Evolutionary conservation across 1,140 invertebrate species (phyloP).

Genomic region (Lineus longissimus): DNA sequence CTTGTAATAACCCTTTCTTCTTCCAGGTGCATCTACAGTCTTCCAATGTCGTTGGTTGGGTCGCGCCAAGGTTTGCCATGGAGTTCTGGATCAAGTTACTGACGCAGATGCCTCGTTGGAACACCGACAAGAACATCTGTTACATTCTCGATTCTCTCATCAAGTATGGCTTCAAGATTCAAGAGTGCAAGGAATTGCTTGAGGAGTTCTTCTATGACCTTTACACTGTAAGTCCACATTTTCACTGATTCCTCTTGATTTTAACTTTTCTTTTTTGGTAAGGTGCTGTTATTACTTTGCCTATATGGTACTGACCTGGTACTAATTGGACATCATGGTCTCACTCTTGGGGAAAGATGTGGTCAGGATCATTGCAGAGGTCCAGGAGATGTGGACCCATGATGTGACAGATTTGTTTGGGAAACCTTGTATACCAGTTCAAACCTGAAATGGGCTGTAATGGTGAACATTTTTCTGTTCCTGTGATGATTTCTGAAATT

Average conservation of each 20-base stretch:
- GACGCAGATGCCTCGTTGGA: background rate
- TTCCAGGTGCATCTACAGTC: background rate
- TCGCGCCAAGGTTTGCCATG: background rate
- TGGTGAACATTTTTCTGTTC: too few species aligned
- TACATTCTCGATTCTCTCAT: constrained; percentile 2
- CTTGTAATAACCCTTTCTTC: too few species aligned
- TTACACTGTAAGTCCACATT: background rate
- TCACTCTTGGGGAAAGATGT: too few species aligned
- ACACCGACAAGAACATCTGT: constrained; percentile 2
- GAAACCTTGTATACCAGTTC: too few species aligned
- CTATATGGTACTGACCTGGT: too few species aligned
- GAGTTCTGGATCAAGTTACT: background rate
- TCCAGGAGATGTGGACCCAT: too few species aligned
- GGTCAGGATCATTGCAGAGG: too few species aligned
- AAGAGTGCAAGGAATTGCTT: background rate
- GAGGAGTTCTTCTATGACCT: background rate
- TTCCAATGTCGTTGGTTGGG: background rate
- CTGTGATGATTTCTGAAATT: background rate
- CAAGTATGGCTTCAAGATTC: background rate
- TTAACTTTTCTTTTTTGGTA: too few species aligned
- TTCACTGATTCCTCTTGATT: background rate
- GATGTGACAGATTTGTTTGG: too few species aligned
- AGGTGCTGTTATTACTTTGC: too few species aligned
- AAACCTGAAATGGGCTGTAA: too few species aligned
- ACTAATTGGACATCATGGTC: too few species aligned